A percentile compares a stretch with the other conserved stretches of the same genome.
Evolutionary conservation across 2,888 invertebrate genomes (phyloP).

Genomic region (Thymelicus lineola): DNA sequence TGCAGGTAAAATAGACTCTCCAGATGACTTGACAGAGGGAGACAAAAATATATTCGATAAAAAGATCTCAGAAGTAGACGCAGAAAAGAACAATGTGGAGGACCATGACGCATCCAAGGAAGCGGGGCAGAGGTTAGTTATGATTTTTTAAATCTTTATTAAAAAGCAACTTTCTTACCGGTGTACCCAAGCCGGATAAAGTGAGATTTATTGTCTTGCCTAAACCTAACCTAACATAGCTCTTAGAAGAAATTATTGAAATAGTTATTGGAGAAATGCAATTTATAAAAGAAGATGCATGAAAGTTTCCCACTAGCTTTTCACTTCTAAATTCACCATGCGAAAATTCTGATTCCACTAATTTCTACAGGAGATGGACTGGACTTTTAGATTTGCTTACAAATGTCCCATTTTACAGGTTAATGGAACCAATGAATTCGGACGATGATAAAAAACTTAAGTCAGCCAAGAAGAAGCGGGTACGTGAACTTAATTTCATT

Average conservation of each 20-base stretch:
- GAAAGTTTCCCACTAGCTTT: too few species aligned
- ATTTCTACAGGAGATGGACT: too few species aligned
- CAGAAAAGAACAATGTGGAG: constrained; percentile 46
- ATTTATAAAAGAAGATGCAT: too few species aligned
- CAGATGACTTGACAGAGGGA: constrained; percentile 52
- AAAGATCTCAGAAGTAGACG: constrained; percentile 46
- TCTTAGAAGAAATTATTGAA: too few species aligned
- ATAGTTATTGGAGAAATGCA: too few species aligned
- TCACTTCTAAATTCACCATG: too few species aligned
- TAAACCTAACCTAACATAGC: too few species aligned
- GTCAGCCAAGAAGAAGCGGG: constrained; percentile 56
- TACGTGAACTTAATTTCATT: constrained; percentile 40
- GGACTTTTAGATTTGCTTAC: background rate
- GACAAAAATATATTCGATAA: constrained; percentile 59
- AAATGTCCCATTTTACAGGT: constrained; percentile 50
- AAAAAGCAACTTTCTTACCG: too few species aligned
- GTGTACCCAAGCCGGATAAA: too few species aligned
- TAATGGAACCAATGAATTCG: constrained; percentile 54
- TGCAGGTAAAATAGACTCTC: constrained; percentile 56
- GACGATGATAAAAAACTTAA: constrained; percentile 54
- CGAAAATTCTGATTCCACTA: too few species aligned
- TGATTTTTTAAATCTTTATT: too few species aligned
- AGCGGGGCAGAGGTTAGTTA: constrained; percentile 14
- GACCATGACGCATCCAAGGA: constrained; percentile 34
- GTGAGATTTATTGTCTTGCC: too few species aligned